A percentile compares a stretch with the other conserved stretches of the same genome.
Evolutionary conservation across 2,888 invertebrate species (phyloP).

Genomic region (Agrenia bidenticulata): DNA sequence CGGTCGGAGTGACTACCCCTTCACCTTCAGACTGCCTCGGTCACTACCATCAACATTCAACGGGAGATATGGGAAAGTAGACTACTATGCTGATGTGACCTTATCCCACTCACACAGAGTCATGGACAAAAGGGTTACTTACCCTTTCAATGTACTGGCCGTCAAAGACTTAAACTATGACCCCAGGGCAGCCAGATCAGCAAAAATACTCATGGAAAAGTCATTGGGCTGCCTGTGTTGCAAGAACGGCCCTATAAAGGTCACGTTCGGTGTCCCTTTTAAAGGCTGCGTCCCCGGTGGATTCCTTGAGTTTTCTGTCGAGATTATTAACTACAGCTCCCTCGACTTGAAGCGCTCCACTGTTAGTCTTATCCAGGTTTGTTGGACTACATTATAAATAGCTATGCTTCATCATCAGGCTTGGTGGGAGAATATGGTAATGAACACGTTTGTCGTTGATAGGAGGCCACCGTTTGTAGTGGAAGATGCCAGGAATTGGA

Average conservation of each 20-base stretch:
- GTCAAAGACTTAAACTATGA: conserved; percentile 42
- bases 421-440: no score
- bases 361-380: conserved; percentile 41
- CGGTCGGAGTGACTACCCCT: conserved; percentile 38
- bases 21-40: conserved; percentile 38
- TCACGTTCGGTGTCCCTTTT: conserved; percentile 39
- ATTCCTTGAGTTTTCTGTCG: conserved; percentile 39
- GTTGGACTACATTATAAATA: neutral
- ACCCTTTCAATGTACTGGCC: conserved; percentile 42
- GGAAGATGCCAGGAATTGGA: conserved; percentile 30
- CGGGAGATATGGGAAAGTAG: conserved; percentile 44
- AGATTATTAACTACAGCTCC: conserved; percentile 36
- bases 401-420: no score
- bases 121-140: conserved; percentile 41
- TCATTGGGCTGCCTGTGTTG: conserved; percentile 41
- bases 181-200: conserved; percentile 35
- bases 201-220: conserved; percentile 43
- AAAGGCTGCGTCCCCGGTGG: conserved; percentile 44
- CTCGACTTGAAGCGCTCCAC: conserved; percentile 40
- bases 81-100: conserved; percentile 44
- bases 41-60: conserved; percentile 40
- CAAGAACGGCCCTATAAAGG: conserved; percentile 40
- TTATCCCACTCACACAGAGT: conserved; percentile 27
- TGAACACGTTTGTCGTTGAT: no score
- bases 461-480: conserved; percentile 36